A percentile compares a stretch with the other conserved stretches of the same genome.
Conservation (phyloP, 2,888 invertebrate genomes). For the Phanerotoma sp. region DNA sequence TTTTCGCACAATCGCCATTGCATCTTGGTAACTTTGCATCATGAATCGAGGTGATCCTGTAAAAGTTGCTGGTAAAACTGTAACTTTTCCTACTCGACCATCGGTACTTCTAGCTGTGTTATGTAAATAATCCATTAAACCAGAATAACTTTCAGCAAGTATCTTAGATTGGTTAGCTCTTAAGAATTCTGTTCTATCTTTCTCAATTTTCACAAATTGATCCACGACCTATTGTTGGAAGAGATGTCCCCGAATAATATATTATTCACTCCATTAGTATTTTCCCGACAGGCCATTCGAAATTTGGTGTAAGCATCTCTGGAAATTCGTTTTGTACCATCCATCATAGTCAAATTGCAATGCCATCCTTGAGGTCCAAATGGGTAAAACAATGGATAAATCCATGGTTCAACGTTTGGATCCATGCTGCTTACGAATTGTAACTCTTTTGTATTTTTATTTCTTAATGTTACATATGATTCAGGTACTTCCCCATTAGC, state of each 20-base stretch:
- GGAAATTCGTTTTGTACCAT: conserved; percentile 5
- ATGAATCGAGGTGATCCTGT: conserved; percentile 30
- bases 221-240: conserved; percentile 15
- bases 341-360: conserved; percentile 3
- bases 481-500: conserved; percentile 32
- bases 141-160: conserved; percentile 15
- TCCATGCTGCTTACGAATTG: conserved; percentile 29
- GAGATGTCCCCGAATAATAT: no score
- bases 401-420: conserved; percentile 30
- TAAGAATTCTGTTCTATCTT: conserved; percentile 14
- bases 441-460: conserved; percentile 28
- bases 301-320: neutral
- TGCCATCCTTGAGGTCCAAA: conserved; percentile 27
- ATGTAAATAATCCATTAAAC: conserved; percentile 24
- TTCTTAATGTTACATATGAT: conserved; percentile 29
- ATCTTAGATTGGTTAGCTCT: conserved; percentile 20
- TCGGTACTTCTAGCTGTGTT: conserved; percentile 1
- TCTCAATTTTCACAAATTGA: neutral
- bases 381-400: conserved; percentile 30
- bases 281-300: neutral
- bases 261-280: conserved; percentile 8
- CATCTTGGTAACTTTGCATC: conserved; percentile 28
- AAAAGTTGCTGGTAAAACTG: conserved; percentile 30
- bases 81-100: conserved; percentile 20
- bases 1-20: conserved; percentile 18